Conservation (phyloP, 2,797 vertebrate species). For the Catharus ustulatus region DNA sequence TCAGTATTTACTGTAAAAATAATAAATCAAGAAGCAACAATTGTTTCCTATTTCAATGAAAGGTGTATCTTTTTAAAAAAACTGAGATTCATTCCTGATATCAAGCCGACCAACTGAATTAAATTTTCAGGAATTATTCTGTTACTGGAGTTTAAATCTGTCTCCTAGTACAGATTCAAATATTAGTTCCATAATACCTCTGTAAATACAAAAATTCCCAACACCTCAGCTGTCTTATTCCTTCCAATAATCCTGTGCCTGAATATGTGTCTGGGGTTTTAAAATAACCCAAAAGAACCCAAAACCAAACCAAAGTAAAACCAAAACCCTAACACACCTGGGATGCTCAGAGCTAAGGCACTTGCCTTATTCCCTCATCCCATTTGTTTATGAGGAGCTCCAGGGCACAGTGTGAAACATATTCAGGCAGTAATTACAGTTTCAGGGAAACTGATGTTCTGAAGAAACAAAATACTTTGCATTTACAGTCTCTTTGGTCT, state of each 20-base stretch:
- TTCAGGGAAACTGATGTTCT: background rate
- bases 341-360: conserved; percentile 24
- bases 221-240: conserved; percentile 15
- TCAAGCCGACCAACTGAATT: background rate
- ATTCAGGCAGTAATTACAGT: conserved; percentile 44
- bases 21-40: background rate
- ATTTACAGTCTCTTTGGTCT: conserved; percentile 25
- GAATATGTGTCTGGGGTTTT: background rate
- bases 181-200: background rate
- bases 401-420: conserved; percentile 24
- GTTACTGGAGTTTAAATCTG: background rate
- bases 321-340: background rate
- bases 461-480: conserved; percentile 37
- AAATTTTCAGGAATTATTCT: background rate
- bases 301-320: background rate
- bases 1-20: background rate
- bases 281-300: background rate
- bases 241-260: conserved; percentile 25
- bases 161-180: background rate
- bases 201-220: conserved; percentile 21
- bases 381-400: conserved; percentile 37
- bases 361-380: background rate
- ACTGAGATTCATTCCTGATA: background rate
- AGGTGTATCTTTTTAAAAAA: background rate
- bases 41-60: background rate